Evolutionary conservation across 2,888 invertebrate species (phyloP), one percentile per base, ranked within the genome.

Genomic region (Agonopterix heracliana): DNA sequence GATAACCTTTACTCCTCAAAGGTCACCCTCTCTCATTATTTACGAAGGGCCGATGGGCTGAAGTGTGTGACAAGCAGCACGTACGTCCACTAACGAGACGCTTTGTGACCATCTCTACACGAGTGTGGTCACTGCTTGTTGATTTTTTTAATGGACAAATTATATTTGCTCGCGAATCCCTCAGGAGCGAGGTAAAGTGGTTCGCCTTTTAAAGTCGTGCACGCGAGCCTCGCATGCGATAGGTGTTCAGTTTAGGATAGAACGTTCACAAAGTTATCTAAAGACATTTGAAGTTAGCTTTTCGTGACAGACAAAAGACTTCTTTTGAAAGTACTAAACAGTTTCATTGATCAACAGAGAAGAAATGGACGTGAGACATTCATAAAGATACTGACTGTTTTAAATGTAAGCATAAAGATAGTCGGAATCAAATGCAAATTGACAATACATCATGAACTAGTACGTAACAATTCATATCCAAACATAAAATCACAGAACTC

Each of bases 131-230:
- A 84, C 71, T 70, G 73, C 71, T 79, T 79, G 81, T 81, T 82
- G 79, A 82, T 84, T 86, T 83, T 83, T 87, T 87, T 83, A 88
- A 86, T 82, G 85, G 79, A 84, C 81, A 82, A 84, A 84, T 86
- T 76, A 83, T 85, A 82, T 85, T 84, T 84, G 68, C 75, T 68
- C 62, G 52, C 52, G 64, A 74, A 64, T 80, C 81, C 77, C 82
- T 43, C 44, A 53, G 68, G 81, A 73, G 66, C 67, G 70, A 68
- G 70, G 68, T 52, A 58, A 41, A 66, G 17, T 12, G 17, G 46
- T 68, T 66, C 65, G 71, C 77, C 81, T 78, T 83, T 83, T 80
- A 77, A 78, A 81, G 81, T 64, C 75, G 57, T 61, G 67, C 76
- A 75, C 73, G 74, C 72, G 68, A 76, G 52, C 48, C 51, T 66